Base-by-base conservation (phyloP, 2,888 invertebrate species). In the Polymixis flavicincta region DNA sequence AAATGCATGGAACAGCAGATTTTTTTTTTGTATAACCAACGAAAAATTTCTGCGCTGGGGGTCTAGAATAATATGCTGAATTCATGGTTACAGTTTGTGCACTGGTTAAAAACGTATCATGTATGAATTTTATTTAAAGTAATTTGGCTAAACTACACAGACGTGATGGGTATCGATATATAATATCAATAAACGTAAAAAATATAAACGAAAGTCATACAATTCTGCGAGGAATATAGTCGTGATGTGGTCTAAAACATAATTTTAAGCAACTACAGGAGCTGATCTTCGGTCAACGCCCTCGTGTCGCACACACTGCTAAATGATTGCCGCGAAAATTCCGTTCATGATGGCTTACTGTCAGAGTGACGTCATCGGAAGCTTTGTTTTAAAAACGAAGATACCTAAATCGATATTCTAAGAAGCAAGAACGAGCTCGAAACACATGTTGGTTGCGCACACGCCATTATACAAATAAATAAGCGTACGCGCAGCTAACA, bases 391-490 rank as follows among this genome's bases (percentile, higher is more conserved):
- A 67, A 14, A 59, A 64, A 63, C 11, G 9, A 54, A 25, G 54
- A 68, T 65, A 45, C 11, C 11, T 45, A 78, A 65, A 37, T 55
- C n/a, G 13, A 37, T 54, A n/a, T 79, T 66, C 65, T 72, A 60
- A 52, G 83, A 67, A 72, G 42, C 37, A 14, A 48, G 14, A 52
- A 57, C 45, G 28, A 66, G 52, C 13, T 50, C 32, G 25, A 28
- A 52, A 55, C 66, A 71, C 48, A 71, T 68, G 55, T 59, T 22
- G 8, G 45, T 22, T 60, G 50, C 79, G 78, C 72, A 80, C 72
- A 50, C 67, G 72, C 54, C 22, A 0, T 52, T 52, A 17, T 45
- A 78, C 57, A 72, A 80, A 80, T 37, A 83, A 78, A 80, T 60
- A 42, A 11, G 25, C 55, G 59, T 32, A 71, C 66, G 50, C 22